phyloP scores from a whole-genome alignment of 2,888 invertebrate genomes.

The Megaustenia siamemsis region DNA sequence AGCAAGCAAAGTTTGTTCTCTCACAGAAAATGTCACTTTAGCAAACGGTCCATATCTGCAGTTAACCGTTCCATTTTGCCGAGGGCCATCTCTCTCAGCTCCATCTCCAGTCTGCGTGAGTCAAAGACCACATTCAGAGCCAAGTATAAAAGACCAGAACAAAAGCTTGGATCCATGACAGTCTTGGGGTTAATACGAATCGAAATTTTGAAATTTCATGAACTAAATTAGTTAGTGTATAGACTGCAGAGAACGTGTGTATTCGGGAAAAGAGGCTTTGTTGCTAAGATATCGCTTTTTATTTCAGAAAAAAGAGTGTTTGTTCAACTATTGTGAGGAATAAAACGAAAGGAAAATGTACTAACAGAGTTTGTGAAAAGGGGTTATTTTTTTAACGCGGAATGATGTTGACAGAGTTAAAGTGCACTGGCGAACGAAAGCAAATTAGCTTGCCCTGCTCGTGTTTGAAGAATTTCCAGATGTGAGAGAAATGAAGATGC shows the following conservation, averaged over 20 bases:
- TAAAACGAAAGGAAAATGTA: neutral
- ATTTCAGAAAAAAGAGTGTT: neutral
- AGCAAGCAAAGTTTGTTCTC: neutral
- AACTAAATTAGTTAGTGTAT: neutral
- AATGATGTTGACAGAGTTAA: slow-evolving; percentile 24
- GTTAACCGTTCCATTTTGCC: neutral
- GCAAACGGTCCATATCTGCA: slow-evolving; percentile 4
- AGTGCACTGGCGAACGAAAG: slow-evolving; percentile 2
- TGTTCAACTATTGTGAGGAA: neutral
- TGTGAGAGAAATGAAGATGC: neutral
- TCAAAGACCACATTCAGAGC: neutral
- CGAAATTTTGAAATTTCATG: neutral
- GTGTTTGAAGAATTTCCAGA: slow-evolving; percentile 1
- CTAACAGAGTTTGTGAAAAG: slow-evolving; percentile 21
- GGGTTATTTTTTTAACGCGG: neutral
- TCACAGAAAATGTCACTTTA: neutral
- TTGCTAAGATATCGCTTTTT: neutral
- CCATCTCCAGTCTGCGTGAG: neutral
- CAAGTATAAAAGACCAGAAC: neutral
- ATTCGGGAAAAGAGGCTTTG: neutral
- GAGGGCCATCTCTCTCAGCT: neutral
- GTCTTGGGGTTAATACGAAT: neutral
- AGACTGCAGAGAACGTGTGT: neutral
- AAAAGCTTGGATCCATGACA: neutral
- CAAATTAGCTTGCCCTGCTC: slow-evolving; percentile 21